A percentile compares a stretch with the other conserved stretches of the same genome.
Conservation (phyloP, 2,888 invertebrate species). For the Schizaphis graminum region DNA sequence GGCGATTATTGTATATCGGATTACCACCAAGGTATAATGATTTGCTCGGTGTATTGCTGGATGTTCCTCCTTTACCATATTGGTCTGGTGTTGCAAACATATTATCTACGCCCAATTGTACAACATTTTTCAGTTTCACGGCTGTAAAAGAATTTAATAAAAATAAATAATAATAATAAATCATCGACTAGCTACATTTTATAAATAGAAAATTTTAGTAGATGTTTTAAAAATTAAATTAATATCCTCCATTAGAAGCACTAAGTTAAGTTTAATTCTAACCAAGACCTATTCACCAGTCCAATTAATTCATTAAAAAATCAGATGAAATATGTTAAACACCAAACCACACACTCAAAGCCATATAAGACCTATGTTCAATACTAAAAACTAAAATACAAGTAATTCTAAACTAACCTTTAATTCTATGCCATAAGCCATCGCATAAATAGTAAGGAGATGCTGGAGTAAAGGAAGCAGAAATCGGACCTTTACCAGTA, state of each 20-base stretch:
- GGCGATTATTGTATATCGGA: slow-evolving; percentile 76
- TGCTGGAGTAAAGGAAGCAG: slow-evolving; percentile 79
- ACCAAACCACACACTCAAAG: too few relatives aligned
- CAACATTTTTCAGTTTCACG: slow-evolving; percentile 90
- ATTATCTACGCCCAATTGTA: slow-evolving; percentile 85
- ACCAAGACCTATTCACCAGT: too few relatives aligned
- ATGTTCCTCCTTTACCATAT: slow-evolving; percentile 79
- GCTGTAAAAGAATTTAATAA: slow-evolving; percentile 73
- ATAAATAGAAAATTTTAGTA: not conserved
- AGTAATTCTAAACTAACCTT: slow-evolving; percentile 73
- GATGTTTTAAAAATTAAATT: not conserved
- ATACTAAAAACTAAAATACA: too few relatives aligned
- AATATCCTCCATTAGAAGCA: not conserved
- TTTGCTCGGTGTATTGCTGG: slow-evolving; percentile 77
- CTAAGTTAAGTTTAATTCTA: too few relatives aligned
- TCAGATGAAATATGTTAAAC: too few relatives aligned
- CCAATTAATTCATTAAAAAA: too few relatives aligned
- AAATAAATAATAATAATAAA: not conserved
- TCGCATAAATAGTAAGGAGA: slow-evolving; percentile 85
- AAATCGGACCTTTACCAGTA: slow-evolving; percentile 85
- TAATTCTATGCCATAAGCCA: slow-evolving; percentile 93
- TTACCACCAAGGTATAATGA: slow-evolving; percentile 94
- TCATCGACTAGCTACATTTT: not conserved
- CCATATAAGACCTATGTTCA: too few relatives aligned
- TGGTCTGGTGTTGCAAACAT: slow-evolving; percentile 1